Percentiles rank a stretch among this genome's conserved stretches.
phyloP scores from a whole-genome alignment of 1,140 invertebrate genomes.

The Rhopalosiphum padi region DNA sequence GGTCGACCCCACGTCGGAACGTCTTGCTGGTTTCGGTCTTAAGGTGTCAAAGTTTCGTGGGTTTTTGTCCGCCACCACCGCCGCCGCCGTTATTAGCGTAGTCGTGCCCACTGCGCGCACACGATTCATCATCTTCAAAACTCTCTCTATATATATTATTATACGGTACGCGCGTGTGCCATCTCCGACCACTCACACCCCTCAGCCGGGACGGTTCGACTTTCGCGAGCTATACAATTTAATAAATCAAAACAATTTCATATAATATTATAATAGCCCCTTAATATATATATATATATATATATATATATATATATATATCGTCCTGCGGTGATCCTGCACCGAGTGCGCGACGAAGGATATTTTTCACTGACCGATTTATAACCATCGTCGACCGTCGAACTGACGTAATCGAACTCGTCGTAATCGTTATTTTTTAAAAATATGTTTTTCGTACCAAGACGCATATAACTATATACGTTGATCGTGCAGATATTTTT shows the following conservation, averaged over 20 bases:
- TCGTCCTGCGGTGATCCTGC: neutral
- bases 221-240: neutral
- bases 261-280: neutral
- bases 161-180: neutral
- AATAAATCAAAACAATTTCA: constrained; percentile 25
- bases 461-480: neutral
- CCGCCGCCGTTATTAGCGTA: neutral
- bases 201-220: neutral
- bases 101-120: neutral
- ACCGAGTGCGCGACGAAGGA: neutral
- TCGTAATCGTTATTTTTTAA: neutral
- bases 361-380: neutral
- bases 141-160: neutral
- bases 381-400: neutral
- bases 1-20: neutral
- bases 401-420: neutral
- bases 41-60: constrained; percentile 24
- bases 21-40: constrained; percentile 5
- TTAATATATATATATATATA: neutral
- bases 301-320: too few relatives aligned
- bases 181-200: too few relatives aligned
- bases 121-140: constrained; percentile 25
- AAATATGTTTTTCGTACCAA: neutral
- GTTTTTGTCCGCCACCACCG: neutral
- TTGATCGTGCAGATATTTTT: neutral